A percentile compares a stretch with the other conserved stretches of the same genome.
These are phyloP conservation scores for Bubo bubo DNA, from an alignment of 2,113 vertebrate species.

Conservation along the genomic window DNA sequence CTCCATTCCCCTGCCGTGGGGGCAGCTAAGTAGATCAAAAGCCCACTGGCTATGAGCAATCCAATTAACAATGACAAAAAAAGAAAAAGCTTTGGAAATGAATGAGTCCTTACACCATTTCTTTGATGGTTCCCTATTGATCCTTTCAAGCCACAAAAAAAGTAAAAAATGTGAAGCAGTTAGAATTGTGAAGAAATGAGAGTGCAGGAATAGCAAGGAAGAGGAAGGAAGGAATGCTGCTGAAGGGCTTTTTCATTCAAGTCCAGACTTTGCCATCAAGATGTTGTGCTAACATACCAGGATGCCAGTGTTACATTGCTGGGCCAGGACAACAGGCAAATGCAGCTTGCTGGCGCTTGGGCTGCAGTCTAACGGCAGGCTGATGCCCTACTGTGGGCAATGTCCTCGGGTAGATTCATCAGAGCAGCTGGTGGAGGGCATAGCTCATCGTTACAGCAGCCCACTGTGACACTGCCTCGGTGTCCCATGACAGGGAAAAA, in stretches of 20 bases:
- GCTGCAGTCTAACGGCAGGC: not conserved
- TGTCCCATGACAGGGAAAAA: not conserved
- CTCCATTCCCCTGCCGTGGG: not conserved
- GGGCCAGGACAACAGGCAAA: not conserved
- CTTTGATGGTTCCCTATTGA: slow-evolving; percentile 28
- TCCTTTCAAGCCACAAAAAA: not conserved
- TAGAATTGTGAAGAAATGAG: not conserved
- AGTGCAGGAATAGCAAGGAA: not conserved
- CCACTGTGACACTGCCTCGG: not conserved
- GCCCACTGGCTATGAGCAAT: slow-evolving; percentile 39
- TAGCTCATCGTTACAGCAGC: not conserved
- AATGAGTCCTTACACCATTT: slow-evolving; percentile 15
- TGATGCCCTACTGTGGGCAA: not conserved
- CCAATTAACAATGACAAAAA: slow-evolving; percentile 43
- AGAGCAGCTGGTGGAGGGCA: not conserved
- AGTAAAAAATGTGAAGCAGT: not conserved
- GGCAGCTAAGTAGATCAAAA: slow-evolving; percentile 52
- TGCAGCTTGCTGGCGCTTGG: not conserved
- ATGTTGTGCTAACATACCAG: not conserved
- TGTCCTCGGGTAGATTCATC: not conserved
- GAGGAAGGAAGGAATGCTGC: not conserved
- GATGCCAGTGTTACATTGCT: not conserved
- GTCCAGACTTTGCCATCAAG: not conserved
- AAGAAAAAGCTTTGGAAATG: not conserved
- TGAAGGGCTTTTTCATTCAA: not conserved